Conservation (phyloP, 2,797 vertebrate genomes). For the Syndactyla subalaris region DNA sequence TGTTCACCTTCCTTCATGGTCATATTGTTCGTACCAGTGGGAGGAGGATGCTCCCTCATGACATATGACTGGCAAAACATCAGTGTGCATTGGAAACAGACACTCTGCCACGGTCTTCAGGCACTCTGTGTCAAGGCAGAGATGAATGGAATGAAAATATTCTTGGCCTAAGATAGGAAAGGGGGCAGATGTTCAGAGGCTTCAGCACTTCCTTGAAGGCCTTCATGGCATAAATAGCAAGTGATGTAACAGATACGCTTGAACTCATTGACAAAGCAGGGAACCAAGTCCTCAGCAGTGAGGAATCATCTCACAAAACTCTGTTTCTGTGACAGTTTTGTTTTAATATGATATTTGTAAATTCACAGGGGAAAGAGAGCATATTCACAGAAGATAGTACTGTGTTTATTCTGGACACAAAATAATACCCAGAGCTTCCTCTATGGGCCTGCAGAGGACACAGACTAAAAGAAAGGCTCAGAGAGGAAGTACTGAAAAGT, state of each 20-base stretch:
- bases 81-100: not conserved
- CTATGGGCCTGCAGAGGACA: conserved; percentile 36
- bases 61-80: conserved; percentile 20
- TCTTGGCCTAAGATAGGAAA: not conserved
- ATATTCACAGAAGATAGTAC: not conserved
- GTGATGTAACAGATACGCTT: not conserved
- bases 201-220: not conserved
- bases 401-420: conserved; percentile 25
- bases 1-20: conserved; percentile 13
- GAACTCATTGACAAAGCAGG: not conserved
- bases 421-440: conserved; percentile 37
- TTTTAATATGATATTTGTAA: not conserved
- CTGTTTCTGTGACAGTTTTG: not conserved
- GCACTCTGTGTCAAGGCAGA: not conserved
- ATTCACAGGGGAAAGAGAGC: not conserved
- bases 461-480: not conserved
- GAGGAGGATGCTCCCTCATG: not conserved
- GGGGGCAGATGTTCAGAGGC: not conserved
- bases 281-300: not conserved
- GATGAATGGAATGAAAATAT: not conserved
- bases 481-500: conserved; percentile 48
- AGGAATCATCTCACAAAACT: not conserved
- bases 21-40: conserved; percentile 2
- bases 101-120: not conserved
- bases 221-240: not conserved